These are phyloP conservation scores for Guaruba guarouba DNA, from an alignment of 2,113 vertebrate species.

Conservation along the genomic window DNA sequence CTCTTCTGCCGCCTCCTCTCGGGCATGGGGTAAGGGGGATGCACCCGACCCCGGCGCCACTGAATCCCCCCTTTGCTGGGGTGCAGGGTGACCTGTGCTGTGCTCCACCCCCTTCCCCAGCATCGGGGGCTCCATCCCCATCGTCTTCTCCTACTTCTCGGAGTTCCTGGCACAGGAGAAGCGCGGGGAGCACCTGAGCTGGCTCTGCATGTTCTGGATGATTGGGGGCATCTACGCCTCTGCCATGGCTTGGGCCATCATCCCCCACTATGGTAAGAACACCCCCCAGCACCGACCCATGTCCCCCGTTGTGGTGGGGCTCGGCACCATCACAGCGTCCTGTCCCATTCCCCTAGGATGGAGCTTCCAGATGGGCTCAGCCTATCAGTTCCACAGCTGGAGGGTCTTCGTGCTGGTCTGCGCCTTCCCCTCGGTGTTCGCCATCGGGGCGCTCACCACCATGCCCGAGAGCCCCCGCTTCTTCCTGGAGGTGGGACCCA, in stretches of 20 bases:
- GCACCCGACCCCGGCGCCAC: too few relatives aligned
- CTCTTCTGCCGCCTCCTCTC: constrained; percentile 94
- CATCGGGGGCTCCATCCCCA: constrained; percentile 95
- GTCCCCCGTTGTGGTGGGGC: background rate
- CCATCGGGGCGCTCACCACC: constrained; percentile 92
- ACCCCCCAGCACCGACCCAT: background rate
- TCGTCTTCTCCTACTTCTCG: constrained; percentile 97
- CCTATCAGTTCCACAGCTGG: constrained; percentile 99
- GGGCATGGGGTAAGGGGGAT: constrained; percentile 87
- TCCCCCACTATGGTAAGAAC: constrained; percentile 88
- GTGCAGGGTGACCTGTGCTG: background rate
- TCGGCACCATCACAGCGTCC: rapidly evolving
- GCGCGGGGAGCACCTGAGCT: constrained; percentile 94
- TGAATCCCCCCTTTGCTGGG: background rate
- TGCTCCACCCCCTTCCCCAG: constrained; percentile 62
- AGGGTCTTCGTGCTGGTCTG: constrained; percentile 96
- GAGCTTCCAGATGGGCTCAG: constrained; percentile 99
- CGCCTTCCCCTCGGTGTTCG: constrained; percentile 93
- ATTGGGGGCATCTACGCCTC: constrained; percentile 96
- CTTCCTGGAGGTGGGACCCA: constrained; percentile 81
- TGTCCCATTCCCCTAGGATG: constrained; percentile 75
- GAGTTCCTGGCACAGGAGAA: constrained; percentile 99
- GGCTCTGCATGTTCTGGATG: constrained; percentile 99
- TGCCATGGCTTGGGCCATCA: constrained; percentile 98
- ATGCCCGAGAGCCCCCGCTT: constrained; percentile 98